Evolutionary conservation across 1,140 invertebrate genomes (phyloP), one percentile per base, ranked within the genome.

Genomic region (Batillaria attramentaria): DNA sequence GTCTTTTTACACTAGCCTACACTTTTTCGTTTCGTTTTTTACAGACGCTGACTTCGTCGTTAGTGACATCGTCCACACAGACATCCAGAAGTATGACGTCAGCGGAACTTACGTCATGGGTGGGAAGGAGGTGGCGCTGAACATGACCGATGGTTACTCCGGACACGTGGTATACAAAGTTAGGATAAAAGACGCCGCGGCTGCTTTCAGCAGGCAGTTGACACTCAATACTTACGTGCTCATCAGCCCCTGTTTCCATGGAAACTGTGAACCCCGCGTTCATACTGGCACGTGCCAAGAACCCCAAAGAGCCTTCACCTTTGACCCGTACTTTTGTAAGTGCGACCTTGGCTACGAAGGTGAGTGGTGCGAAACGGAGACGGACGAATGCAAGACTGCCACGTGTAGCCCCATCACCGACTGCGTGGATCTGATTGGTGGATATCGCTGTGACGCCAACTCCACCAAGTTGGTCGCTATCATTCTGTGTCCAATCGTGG

Each of bases 371-470:
- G 62, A 82, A 39, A 77, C 42, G 6, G 80, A 84, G 37, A 84
- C 78, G 2, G 74, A 84, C 66, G 83, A 84, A 78, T 83, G 82
- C 69, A n/a, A 68, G 0, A 46, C 62, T 5, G 73, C 72, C 35
- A 78, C 82, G 20, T 84, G 83, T 76, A 73, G 79, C 54, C 60
- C 78, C 20, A 68, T 83, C 28, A 80, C 68, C 42, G 81, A 83
- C 43, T 83, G 81, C 43, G 41, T 75, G 33, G 70, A 83, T 41
- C 39, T 77, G 33, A 66, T 81, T 57, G 79, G 57, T 31, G 54
- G 42, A 42, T 75, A 79, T 46, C 68, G 75, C 69, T 83, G 82
- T 79, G 62, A 77, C 16, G 69, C 66, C 72, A 81, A 78, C 72
- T 62, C 78, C 35, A 41, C 57, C 1, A 81, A 81, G 41, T 37